phyloP scores from a whole-genome alignment of 2,113 vertebrate genomes.

The Bothrops jararaca region DNA sequence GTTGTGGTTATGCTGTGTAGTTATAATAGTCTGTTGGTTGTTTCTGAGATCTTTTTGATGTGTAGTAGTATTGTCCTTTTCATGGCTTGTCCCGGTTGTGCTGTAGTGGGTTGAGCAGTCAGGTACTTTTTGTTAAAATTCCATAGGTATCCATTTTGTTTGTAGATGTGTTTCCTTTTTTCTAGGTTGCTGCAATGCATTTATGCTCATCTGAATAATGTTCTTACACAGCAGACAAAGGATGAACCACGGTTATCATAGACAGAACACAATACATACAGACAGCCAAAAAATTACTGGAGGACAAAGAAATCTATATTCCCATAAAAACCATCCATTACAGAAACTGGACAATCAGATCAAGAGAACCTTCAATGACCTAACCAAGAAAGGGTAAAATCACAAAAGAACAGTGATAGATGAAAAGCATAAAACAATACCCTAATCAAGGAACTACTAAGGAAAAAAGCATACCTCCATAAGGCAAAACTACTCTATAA shows the following conservation, averaged over 20 bases:
- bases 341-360: neutral
- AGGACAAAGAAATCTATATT: too few species aligned
- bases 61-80: too few species aligned
- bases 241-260: too few species aligned
- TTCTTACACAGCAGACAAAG: too few species aligned
- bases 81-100: neutral
- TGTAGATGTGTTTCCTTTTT: neutral
- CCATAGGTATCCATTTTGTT: neutral
- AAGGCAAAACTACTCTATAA: neutral
- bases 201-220: too few species aligned
- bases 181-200: neutral
- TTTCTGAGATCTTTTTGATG: neutral
- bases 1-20: neutral
- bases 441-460: neutral
- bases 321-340: too few species aligned
- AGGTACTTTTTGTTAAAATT: neutral
- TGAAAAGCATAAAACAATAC: neutral
- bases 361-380: neutral
- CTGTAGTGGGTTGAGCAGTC: neutral
- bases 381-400: neutral
- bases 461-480: neutral
- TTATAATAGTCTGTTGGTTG: neutral
- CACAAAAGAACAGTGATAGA: neutral
- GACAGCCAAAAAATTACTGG: too few species aligned
- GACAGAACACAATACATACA: too few species aligned